phyloP scores from a whole-genome alignment of 2,797 vertebrate species.

The Brachymystax lenok region DNA sequence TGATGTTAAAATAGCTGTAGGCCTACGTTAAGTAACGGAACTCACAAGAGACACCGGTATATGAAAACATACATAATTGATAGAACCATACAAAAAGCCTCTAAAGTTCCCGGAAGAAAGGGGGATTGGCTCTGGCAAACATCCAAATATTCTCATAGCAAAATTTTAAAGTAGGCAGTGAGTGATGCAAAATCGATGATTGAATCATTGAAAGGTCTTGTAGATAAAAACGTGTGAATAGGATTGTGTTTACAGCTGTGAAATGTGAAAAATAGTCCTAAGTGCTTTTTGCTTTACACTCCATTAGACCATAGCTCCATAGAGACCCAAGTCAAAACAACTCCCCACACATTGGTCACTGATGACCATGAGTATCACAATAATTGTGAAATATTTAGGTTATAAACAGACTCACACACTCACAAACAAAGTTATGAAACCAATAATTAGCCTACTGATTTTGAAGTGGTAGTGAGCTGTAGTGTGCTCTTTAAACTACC shows the following conservation, averaged over 20 bases:
- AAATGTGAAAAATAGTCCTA: too few species aligned
- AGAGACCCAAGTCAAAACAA: background rate
- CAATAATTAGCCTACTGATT: too few species aligned
- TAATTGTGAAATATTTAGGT: background rate
- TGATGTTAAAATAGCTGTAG: too few species aligned
- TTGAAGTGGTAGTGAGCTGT: too few species aligned
- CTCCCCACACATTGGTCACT: background rate
- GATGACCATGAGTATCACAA: background rate
- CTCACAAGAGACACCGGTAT: background rate
- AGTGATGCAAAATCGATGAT: background rate
- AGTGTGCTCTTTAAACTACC: too few species aligned
- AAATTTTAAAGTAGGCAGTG: background rate
- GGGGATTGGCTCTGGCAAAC: constrained; percentile 34
- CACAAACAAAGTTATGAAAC: too few species aligned
- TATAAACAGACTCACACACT: background rate
- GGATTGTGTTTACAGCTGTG: too few species aligned
- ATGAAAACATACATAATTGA: background rate
- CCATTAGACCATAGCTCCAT: background rate
- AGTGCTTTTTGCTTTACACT: background rate
- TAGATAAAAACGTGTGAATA: too few species aligned
- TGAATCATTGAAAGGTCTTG: too few species aligned
- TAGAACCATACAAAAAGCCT: background rate
- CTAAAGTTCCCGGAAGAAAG: constrained; percentile 45
- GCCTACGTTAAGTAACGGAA: too few species aligned
- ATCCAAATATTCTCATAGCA: constrained; percentile 1